Conservation (phyloP, 2,797 vertebrate species). For the Okamejei kenojei region DNA sequence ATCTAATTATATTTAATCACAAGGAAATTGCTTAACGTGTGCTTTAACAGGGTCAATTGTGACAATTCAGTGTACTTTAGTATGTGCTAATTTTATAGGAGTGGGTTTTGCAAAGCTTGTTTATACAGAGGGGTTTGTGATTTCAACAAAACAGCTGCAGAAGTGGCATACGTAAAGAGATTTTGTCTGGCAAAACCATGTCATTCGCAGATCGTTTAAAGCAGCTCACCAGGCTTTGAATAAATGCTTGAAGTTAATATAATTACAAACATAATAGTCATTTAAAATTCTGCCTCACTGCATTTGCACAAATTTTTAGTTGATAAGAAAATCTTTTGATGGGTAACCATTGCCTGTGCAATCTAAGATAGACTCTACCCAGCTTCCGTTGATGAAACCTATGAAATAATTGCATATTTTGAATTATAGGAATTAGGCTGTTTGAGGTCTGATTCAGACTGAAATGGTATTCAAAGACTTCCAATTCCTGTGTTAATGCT, state of each 20-base stretch:
- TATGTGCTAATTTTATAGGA: conserved; percentile 29
- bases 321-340: not conserved
- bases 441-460: not conserved
- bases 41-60: conserved; percentile 13
- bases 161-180: not conserved
- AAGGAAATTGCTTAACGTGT: conserved; percentile 1
- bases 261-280: not conserved
- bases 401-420: not conserved
- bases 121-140: not conserved
- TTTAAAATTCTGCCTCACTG: not conserved
- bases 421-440: not conserved
- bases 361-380: not conserved
- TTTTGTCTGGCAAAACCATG: conserved; percentile 12
- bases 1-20: conserved; percentile 26
- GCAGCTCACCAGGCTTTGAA: not conserved
- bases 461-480: not conserved
- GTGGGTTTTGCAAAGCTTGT: not conserved
- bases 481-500: too few relatives aligned
- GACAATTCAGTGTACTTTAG: not conserved
- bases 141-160: conserved; percentile 20
- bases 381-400: not conserved
- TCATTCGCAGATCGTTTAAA: conserved; percentile 17
- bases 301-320: not conserved
- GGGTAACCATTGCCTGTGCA: too few relatives aligned
- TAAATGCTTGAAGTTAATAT: not conserved